Conservation (phyloP, 2,113 vertebrate genomes). For the Otolemur garnettii region DNA sequence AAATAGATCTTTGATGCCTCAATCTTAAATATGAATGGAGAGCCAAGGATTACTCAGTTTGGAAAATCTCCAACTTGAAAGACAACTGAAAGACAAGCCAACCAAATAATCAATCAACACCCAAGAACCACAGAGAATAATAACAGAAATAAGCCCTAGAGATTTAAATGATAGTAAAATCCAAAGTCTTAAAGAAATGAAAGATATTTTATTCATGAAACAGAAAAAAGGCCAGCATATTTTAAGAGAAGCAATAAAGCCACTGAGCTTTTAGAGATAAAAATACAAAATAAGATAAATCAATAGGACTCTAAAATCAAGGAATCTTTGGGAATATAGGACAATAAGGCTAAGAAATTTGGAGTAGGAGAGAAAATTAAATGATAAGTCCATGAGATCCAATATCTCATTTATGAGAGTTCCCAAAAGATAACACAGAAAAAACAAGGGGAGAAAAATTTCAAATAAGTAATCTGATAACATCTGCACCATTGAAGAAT, state of each 20-base stretch:
- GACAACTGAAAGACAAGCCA: not conserved
- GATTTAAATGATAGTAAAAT: not conserved
- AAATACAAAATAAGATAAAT: not conserved
- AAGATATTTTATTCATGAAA: conserved; percentile 14
- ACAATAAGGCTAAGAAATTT: not conserved
- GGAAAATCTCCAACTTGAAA: conserved; percentile 31
- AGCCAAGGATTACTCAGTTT: not conserved
- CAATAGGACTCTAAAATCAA: not conserved
- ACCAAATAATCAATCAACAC: not conserved
- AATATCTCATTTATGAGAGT: not conserved
- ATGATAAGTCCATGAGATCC: not conserved
- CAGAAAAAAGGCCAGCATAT: not conserved
- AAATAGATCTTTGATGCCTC: not conserved
- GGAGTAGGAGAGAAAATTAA: not conserved
- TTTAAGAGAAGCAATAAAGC: not conserved
- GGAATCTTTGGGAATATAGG: not conserved
- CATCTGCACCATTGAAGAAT: not conserved
- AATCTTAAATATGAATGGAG: not conserved
- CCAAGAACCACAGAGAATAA: not conserved
- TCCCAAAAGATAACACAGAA: not conserved
- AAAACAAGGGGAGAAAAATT: not conserved
- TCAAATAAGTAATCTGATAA: not conserved
- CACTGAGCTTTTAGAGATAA: not conserved
- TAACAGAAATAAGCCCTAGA: not conserved
- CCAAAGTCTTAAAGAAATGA: not conserved